Evolutionary conservation across 2,888 invertebrate species (phyloP).

Genomic region (Agrochola macilenta): DNA sequence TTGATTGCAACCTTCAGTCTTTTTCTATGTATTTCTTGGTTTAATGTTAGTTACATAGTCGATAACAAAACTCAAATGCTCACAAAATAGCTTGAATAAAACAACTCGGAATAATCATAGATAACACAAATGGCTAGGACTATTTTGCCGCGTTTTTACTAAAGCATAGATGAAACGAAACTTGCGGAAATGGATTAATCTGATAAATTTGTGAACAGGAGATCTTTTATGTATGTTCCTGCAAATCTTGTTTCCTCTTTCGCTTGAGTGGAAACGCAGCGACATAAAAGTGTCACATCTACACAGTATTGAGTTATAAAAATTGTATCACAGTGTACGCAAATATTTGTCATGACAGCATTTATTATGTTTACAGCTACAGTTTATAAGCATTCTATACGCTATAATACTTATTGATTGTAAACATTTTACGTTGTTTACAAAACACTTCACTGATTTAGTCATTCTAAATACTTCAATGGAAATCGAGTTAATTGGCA

Average conservation of each 20-base stretch:
- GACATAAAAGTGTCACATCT: conserved; percentile 56
- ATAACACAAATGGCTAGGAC: background rate
- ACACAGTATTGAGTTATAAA: conserved; percentile 52
- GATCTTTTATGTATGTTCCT: background rate
- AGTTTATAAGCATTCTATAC: conserved; percentile 50
- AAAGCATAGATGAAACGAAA: background rate
- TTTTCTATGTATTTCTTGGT: background rate
- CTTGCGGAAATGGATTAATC: background rate
- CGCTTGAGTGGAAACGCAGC: background rate
- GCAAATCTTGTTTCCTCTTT: background rate
- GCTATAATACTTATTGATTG: conserved; percentile 10
- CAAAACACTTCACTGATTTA: conserved; percentile 21
- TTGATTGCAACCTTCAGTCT: background rate
- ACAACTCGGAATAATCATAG: background rate
- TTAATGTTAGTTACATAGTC: background rate
- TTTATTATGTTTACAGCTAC: conserved; percentile 20
- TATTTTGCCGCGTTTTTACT: background rate
- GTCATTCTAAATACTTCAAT: conserved; percentile 8
- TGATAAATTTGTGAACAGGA: background rate
- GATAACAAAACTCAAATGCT: background rate
- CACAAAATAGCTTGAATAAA: background rate
- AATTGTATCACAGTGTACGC: conserved; percentile 44
- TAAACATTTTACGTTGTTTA: conserved; percentile 23
- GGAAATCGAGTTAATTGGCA: conserved; percentile 16
- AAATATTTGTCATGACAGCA: conserved; percentile 48